Evolutionary conservation across 2,113 vertebrate species (phyloP).

Genomic region (Carettochelys insculpta): DNA sequence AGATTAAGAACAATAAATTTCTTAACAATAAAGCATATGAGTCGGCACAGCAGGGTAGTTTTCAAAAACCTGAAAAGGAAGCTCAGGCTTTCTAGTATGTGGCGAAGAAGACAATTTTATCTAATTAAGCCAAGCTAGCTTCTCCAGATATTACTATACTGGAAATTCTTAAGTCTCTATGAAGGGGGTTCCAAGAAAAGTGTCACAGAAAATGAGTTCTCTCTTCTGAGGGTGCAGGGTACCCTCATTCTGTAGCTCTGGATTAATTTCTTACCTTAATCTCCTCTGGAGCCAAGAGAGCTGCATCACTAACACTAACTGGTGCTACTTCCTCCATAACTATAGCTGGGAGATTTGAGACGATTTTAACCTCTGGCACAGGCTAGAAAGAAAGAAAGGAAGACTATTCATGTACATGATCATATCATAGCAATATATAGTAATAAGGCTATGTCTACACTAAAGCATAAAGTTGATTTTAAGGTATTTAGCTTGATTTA

Average conservation of each 20-base stretch:
- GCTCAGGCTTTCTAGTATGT: background rate
- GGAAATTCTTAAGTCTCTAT: background rate
- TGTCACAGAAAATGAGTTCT: background rate
- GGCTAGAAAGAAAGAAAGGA: constrained; percentile 75
- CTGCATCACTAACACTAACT: constrained; percentile 86
- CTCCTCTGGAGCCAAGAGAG: constrained; percentile 93
- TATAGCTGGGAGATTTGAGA: constrained; percentile 93
- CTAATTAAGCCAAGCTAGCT: background rate
- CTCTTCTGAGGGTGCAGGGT: background rate
- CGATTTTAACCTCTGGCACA: constrained; percentile 92
- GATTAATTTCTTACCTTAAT: constrained; percentile 82
- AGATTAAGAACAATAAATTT: background rate
- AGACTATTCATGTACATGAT: background rate
- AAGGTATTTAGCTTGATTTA: no score
- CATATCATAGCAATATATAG: background rate
- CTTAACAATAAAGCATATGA: background rate
- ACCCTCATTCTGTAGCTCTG: background rate
- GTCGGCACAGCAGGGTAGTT: rapidly evolving
- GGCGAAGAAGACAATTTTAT: background rate
- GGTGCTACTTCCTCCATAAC: constrained; percentile 96
- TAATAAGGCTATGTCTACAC: no score
- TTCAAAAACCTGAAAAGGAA: background rate
- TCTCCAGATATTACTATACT: background rate
- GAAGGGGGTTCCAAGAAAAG: background rate
- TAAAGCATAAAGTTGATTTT: no score